Percentiles rank a stretch among this genome's conserved stretches.
These are phyloP conservation scores for Neocloeon triangulifer DNA, from an alignment of 1,140 invertebrate genomes.

Conservation along the genomic window DNA sequence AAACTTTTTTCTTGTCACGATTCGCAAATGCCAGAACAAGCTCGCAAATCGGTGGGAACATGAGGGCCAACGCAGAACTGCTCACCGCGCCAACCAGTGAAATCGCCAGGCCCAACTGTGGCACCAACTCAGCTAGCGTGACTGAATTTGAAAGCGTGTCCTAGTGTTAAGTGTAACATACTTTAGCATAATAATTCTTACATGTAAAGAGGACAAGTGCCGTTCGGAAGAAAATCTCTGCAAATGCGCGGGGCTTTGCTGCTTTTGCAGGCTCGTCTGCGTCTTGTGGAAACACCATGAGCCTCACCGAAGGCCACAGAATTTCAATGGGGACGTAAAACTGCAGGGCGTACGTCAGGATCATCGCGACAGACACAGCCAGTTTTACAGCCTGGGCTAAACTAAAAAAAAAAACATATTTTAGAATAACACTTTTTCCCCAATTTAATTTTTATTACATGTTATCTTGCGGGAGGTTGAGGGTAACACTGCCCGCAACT, in stretches of 20 bases:
- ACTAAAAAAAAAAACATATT: slow-evolving; percentile 14
- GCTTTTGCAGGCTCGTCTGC: too few species aligned
- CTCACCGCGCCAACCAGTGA: slow-evolving; percentile 75
- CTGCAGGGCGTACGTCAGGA: slow-evolving; percentile 63
- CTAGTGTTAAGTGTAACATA: slow-evolving; percentile 2
- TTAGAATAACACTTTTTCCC: too few species aligned
- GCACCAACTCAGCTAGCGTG: slow-evolving; percentile 54
- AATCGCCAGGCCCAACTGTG: slow-evolving; percentile 66
- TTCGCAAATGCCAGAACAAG: slow-evolving; percentile 33
- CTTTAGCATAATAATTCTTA: too few species aligned
- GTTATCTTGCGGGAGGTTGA: slow-evolving; percentile 15
- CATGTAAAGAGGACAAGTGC: slow-evolving; percentile 46
- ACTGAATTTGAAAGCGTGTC: slow-evolving; percentile 41
- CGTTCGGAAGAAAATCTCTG: slow-evolving; percentile 36
- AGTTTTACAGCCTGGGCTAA: slow-evolving; percentile 26
- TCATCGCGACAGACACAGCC: slow-evolving; percentile 48
- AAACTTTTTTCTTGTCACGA: slow-evolving; percentile 18
- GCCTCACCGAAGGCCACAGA: slow-evolving; percentile 26
- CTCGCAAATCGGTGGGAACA: slow-evolving; percentile 76
- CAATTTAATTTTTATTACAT: slow-evolving; percentile 12
- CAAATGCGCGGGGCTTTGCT: too few species aligned
- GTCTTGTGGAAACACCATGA: slow-evolving; percentile 25
- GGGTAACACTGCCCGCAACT: slow-evolving; percentile 15
- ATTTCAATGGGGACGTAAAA: slow-evolving; percentile 60
- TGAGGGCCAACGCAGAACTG: slow-evolving; percentile 61